Percentiles rank a stretch among this genome's conserved stretches.
Evolutionary conservation across 2,113 vertebrate species (phyloP).

Genomic region (Atrichornis clamosus): DNA sequence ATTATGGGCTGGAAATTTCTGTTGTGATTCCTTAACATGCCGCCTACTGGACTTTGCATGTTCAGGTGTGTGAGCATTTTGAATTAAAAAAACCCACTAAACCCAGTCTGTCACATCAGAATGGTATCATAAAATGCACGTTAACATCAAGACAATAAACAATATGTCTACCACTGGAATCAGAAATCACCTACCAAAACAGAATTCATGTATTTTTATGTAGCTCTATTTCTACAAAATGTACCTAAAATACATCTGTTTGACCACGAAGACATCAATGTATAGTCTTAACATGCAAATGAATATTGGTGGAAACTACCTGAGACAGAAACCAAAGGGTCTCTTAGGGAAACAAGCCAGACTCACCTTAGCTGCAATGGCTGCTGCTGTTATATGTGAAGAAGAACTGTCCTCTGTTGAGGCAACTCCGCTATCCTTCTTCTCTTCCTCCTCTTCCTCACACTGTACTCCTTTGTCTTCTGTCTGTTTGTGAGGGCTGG

Average conservation of each 20-base stretch:
- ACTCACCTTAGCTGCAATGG: constrained; percentile 96
- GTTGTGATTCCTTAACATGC: background rate
- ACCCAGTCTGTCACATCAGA: background rate
- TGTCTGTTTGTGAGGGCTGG: constrained; percentile 91
- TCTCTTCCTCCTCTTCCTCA: constrained; percentile 97
- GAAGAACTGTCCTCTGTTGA: constrained; percentile 94
- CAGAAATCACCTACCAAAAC: background rate
- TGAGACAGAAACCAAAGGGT: constrained; percentile 10
- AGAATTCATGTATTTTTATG: background rate
- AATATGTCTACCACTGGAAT: background rate
- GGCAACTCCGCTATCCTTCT: constrained; percentile 97
- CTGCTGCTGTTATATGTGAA: constrained; percentile 96
- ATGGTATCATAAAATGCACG: background rate
- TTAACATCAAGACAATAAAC: background rate
- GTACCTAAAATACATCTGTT: background rate
- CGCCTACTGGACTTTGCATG: background rate
- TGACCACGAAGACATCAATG: background rate
- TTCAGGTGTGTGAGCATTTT: background rate
- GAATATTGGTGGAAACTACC: constrained; percentile 2
- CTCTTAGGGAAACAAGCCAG: background rate
- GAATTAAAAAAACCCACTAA: background rate
- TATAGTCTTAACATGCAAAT: background rate
- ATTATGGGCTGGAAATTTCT: background rate
- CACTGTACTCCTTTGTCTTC: constrained; percentile 98
- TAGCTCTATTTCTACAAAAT: background rate